These are phyloP conservation scores for Luehdorfia chinensis DNA, from an alignment of 1,140 invertebrate species.

Conservation along the genomic window DNA sequence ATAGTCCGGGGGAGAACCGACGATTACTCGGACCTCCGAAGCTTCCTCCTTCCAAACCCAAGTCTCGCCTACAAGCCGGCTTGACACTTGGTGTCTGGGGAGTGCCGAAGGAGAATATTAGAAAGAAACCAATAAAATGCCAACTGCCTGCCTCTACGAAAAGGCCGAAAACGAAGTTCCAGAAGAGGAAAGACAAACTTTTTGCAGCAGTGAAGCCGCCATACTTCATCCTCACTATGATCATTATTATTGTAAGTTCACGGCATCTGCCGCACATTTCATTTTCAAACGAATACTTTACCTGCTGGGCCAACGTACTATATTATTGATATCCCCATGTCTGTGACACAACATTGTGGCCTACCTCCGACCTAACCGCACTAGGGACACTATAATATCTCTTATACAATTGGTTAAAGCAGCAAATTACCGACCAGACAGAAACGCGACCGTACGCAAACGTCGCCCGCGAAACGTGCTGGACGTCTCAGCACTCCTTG, in stretches of 20 bases:
- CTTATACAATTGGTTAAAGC: too few relatives aligned
- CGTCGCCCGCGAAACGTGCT: too few relatives aligned
- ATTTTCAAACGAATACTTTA: too few relatives aligned
- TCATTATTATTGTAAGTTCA: conserved; percentile 53
- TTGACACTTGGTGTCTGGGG: conserved; percentile 47
- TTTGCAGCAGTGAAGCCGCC: conserved; percentile 46
- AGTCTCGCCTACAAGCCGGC: conserved; percentile 42
- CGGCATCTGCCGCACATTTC: not conserved
- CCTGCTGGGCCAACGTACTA: too few relatives aligned
- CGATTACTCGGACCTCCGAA: conserved; percentile 32
- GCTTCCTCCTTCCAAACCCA: conserved; percentile 23
- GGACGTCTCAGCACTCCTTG: too few relatives aligned
- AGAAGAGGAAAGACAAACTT: conserved; percentile 53
- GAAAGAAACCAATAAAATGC: conserved; percentile 38
- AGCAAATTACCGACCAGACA: too few relatives aligned
- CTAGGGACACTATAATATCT: too few relatives aligned
- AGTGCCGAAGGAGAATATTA: conserved; percentile 3
- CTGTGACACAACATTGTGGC: too few relatives aligned
- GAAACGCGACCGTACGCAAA: too few relatives aligned
- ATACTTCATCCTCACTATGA: conserved; percentile 61
- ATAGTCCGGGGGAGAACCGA: conserved; percentile 51
- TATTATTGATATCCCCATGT: too few relatives aligned
- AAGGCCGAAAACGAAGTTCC: conserved; percentile 43
- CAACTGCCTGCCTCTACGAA: not conserved
- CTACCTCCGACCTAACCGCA: too few relatives aligned